Evolutionary conservation across 2,888 invertebrate genomes (phyloP), one percentile per base, ranked within the genome.

Genomic region (Polydrusus pterygomalis): DNA sequence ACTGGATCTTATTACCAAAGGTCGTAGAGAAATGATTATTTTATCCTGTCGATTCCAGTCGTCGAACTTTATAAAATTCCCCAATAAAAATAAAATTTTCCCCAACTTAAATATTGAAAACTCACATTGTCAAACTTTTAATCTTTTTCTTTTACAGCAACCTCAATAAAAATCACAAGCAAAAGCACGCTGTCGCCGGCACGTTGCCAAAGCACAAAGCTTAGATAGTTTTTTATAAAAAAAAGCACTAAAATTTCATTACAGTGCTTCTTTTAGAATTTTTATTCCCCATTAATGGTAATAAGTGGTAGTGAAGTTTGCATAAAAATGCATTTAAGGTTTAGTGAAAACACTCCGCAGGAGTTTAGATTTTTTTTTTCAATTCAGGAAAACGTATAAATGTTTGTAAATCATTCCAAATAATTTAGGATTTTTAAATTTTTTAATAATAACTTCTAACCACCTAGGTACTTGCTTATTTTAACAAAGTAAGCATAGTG

Each of bases 161-260:
- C 20, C 34, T 54, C 67, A 40, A 67, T 67, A 67, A 67, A 54
- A 54, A 51, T 67, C 67, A 67, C 25, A 54, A 67, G 15, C 67
- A 38, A 45, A 34, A 54, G 38, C 18, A 60, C 49, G 38, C n/a
- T 60, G 56, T 45, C 25, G 58, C 64, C 72, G 74, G 74, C 74
- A 74, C 51, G 49, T 15, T 74, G 74, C 74, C 74, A 69, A 67
- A 74, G 64, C 54, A 56, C 62, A 74, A 69, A 62, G 56, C 51
- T 38, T 34, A 58, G 70, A 70, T 70, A 56, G 47, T 67, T 67
- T 68, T 25, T 64, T 43, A 25, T n/a, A 51, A 70, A 70, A 51
- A 70, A 70, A 58, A 71, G 58, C 71, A 71, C 75, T 75, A 71
- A 70, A 75, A 75, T 75, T 75, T 75, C 75, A 75, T 75, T 75